Percentiles rank a stretch among this genome's conserved stretches.
phyloP scores from a whole-genome alignment of 1,140 invertebrate genomes.

The Whitmania pigra region DNA sequence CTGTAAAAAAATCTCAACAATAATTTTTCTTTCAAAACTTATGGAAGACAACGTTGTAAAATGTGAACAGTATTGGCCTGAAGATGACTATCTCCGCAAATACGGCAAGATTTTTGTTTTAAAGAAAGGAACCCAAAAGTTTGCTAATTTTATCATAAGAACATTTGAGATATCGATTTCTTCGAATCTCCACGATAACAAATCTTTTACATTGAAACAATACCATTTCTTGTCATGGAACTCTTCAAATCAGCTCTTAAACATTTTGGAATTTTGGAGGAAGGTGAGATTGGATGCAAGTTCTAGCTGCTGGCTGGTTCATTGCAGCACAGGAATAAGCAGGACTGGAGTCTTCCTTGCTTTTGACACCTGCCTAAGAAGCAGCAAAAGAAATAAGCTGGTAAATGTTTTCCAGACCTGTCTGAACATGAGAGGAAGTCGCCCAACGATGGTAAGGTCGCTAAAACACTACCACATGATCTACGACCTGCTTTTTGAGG shows the following conservation, averaged over 20 bases:
- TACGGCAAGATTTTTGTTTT: conserved; percentile 33
- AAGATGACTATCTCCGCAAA: conserved; percentile 25
- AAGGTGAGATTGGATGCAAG: conserved; percentile 50
- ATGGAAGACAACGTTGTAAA: conserved; percentile 39
- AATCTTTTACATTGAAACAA: conserved; percentile 28
- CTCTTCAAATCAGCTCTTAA: conserved; percentile 81
- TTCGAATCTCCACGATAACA: not conserved
- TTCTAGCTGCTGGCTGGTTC: conserved; percentile 66
- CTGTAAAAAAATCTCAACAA: conserved; percentile 30
- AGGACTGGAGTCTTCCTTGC: conserved; percentile 38
- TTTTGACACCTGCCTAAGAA: conserved; percentile 34
- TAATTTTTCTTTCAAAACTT: conserved; percentile 27
- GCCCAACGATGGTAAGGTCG: conserved; percentile 37
- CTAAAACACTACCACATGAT: conserved; percentile 39
- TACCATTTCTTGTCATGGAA: conserved; percentile 92
- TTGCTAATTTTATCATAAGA: conserved; percentile 33
- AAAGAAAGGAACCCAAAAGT: conserved; percentile 28
- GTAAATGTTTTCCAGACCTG: conserved; percentile 37
- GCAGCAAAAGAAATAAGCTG: conserved; percentile 34
- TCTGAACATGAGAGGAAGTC: conserved; percentile 30
- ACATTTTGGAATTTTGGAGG: conserved; percentile 87
- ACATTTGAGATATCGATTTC: conserved; percentile 25
- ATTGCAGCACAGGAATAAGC: conserved; percentile 58
- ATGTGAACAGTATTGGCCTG: conserved; percentile 42
- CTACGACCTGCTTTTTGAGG: conserved; percentile 38